These are phyloP conservation scores for Nomada hirtipes DNA, from an alignment of 2,888 invertebrate species.

Conservation along the genomic window DNA sequence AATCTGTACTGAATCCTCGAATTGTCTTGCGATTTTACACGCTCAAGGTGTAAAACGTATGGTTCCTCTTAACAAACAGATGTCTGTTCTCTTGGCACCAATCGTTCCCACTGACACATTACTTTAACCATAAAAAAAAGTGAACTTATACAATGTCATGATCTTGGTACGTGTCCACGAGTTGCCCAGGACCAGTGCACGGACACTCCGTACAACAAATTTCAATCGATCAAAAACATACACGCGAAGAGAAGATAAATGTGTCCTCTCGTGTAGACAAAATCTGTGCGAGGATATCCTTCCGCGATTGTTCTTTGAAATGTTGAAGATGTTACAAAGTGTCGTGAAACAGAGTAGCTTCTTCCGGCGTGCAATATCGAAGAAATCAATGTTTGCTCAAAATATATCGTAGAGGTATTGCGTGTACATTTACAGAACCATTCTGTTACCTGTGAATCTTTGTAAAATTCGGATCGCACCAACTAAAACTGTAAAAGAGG, in stretches of 20 bases:
- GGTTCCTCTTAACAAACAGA: not conserved
- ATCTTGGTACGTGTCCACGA: constrained; percentile 29
- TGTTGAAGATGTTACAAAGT: not conserved
- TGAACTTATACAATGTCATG: constrained; percentile 52
- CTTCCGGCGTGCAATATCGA: constrained; percentile 18
- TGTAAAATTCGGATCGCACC: constrained; percentile 49
- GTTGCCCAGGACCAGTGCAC: not conserved
- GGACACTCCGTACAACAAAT: constrained; percentile 21
- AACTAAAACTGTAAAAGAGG: constrained; percentile 45
- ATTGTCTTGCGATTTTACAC: not conserved
- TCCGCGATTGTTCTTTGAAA: not conserved
- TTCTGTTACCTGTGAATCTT: constrained; percentile 19
- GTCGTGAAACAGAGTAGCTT: constrained; percentile 22
- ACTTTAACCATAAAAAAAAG: constrained; percentile 55
- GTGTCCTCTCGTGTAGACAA: constrained; percentile 23
- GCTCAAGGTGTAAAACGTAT: constrained; percentile 1
- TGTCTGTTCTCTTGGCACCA: constrained; percentile 18
- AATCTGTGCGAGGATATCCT: constrained; percentile 33
- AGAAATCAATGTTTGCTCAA: constrained; percentile 42
- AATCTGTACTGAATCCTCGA: not conserved
- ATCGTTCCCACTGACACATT: constrained; percentile 53
- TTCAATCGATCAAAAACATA: constrained; percentile 31
- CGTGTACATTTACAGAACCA: constrained; percentile 40
- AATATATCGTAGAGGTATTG: constrained; percentile 11
- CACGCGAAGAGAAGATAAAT: constrained; percentile 48